Conservation (phyloP, 2,113 vertebrate genomes). For the Picathartes gymnocephalus region DNA sequence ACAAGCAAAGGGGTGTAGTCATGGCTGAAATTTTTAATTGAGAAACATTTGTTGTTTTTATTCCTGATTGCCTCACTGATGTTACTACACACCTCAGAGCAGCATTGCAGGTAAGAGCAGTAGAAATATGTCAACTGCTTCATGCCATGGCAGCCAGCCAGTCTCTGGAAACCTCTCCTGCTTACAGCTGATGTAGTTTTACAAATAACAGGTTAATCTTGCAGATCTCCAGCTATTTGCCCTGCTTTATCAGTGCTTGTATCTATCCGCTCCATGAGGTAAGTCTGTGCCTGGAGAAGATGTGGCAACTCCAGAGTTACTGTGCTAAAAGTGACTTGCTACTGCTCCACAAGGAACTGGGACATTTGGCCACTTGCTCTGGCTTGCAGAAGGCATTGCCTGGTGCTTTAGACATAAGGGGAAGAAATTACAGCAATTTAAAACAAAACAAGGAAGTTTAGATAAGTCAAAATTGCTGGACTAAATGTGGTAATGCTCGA, state of each 20-base stretch:
- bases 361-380: neutral
- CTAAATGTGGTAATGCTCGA: neutral
- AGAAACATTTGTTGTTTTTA: neutral
- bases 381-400: neutral
- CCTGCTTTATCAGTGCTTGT: neutral
- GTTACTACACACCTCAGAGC: neutral
- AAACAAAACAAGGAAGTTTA: conserved; percentile 13
- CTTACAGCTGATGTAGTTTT: neutral
- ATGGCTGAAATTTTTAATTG: neutral
- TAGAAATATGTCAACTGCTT: neutral
- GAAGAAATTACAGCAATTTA: neutral
- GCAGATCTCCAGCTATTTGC: neutral
- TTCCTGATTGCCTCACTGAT: neutral
- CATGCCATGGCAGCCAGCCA: neutral
- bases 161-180: neutral
- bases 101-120: neutral
- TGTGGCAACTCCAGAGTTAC: neutral
- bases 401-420: neutral
- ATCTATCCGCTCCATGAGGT: neutral
- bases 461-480: neutral
- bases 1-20: neutral
- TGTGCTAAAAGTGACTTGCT: neutral
- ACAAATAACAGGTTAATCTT: neutral
- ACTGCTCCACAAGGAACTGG: neutral
- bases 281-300: neutral